phyloP scores from a whole-genome alignment of 1,140 invertebrate species.

The Bombus confusus region DNA sequence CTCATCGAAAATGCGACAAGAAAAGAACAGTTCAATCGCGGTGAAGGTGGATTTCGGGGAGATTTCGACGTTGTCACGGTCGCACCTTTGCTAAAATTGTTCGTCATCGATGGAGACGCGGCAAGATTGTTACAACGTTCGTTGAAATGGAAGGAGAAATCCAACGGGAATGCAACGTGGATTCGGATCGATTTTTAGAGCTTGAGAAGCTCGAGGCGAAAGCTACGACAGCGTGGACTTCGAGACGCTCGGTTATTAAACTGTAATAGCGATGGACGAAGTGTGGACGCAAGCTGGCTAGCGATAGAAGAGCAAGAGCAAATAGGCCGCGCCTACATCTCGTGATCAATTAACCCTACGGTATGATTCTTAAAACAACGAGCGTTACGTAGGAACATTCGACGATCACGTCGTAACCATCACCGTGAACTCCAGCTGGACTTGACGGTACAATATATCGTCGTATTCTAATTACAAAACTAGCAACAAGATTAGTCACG shows the following conservation, averaged over 20 bases:
- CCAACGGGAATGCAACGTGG: not conserved
- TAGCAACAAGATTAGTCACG: not conserved
- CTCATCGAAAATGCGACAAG: not conserved
- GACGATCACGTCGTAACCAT: not conserved
- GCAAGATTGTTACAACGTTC: not conserved
- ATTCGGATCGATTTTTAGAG: not conserved
- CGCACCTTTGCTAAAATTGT: not conserved
- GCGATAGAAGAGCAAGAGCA: constrained; percentile 18
- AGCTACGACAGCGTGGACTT: constrained; percentile 53
- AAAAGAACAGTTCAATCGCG: not conserved
- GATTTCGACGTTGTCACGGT: not conserved
- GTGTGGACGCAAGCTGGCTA: not conserved
- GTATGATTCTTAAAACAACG: constrained; percentile 1
- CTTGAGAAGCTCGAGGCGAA: constrained; percentile 54
- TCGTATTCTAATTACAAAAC: not conserved
- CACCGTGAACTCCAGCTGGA: too few relatives aligned
- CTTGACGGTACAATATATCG: too few relatives aligned
- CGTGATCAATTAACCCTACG: constrained; percentile 23
- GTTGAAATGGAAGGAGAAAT: not conserved
- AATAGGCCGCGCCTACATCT: constrained; percentile 47
- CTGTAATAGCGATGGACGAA: constrained; percentile 41
- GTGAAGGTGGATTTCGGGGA: not conserved
- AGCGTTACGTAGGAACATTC: not conserved
- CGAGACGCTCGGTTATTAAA: constrained; percentile 69
- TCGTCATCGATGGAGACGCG: not conserved